These are phyloP conservation scores for Panopea generosa DNA, from an alignment of 2,888 invertebrate species.

Conservation along the genomic window DNA sequence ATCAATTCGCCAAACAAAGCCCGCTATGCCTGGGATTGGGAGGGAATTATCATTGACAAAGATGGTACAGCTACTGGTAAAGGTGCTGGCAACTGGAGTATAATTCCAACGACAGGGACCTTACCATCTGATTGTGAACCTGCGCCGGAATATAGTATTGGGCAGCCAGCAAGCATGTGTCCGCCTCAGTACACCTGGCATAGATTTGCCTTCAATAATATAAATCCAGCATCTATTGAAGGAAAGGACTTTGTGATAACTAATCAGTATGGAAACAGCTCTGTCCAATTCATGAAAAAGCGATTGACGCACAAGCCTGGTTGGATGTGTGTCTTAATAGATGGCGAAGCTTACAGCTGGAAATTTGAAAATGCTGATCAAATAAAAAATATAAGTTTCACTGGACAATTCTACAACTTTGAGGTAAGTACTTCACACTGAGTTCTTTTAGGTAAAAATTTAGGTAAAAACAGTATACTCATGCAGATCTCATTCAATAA, in stretches of 20 bases:
- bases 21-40: slow-evolving; percentile 68
- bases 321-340: slow-evolving; percentile 78
- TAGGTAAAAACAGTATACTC: too few species aligned
- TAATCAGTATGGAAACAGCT: slow-evolving; percentile 71
- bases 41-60: slow-evolving; percentile 73
- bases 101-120: slow-evolving; percentile 71
- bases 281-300: slow-evolving; percentile 68
- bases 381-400: slow-evolving; percentile 79
- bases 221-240: slow-evolving; percentile 70
- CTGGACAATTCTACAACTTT: slow-evolving; percentile 74
- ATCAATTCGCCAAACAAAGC: slow-evolving; percentile 72
- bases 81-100: slow-evolving; percentile 53
- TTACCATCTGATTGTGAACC: slow-evolving; percentile 59
- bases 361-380: slow-evolving; percentile 75
- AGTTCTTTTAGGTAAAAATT: too few species aligned
- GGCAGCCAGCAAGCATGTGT: slow-evolving; percentile 67
- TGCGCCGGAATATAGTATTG: slow-evolving; percentile 38
- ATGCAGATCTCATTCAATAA: too few species aligned
- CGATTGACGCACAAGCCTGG: slow-evolving; percentile 78
- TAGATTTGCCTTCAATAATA: slow-evolving; percentile 79
- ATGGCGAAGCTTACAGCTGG: slow-evolving; percentile 65
- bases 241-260: slow-evolving; percentile 72
- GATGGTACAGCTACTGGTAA: slow-evolving; percentile 79
- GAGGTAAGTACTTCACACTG: too few species aligned
- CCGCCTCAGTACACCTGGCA: slow-evolving; percentile 69